Base-by-base conservation (phyloP, 1,140 invertebrate genomes). In the Galendromus occidentalis region DNA sequence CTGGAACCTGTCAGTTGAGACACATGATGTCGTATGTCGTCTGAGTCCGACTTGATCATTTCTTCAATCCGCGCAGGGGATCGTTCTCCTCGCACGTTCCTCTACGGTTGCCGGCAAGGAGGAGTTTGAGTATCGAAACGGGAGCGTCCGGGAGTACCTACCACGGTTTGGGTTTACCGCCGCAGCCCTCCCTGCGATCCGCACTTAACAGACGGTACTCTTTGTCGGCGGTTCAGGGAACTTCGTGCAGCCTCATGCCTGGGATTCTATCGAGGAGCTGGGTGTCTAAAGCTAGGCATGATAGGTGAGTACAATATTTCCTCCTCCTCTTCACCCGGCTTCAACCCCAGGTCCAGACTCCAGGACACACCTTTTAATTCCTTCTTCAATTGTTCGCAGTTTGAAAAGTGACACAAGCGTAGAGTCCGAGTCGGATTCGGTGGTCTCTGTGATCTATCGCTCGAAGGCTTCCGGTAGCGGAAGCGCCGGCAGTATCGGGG, bases 401-500 rank as follows among this genome's bases (percentile, higher is more conserved):
- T 66, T 71, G 0, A 70, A 71, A 42, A 71, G 68, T 22, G 70
- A 71, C 44, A 70, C 70, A 6, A 69, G 69, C 30, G 29, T 67
- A 17, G 59, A 59, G 22, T 59, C 51, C 1, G 51, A 59, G 25
- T 59, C 51, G 51, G 51, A 59, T 33, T 59, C 51, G 14, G 51
- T 59, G 2, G 51, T 59, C 14, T 59, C 51, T 25, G 51, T 59
- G 51, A 59, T 59, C 51, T 25, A 59, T 9, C 51, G 39, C 5
- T 69, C 67, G 55, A 66, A 47, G 42, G 39, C n/a, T 45, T 59
- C 64, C 20, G 67, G 64, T 39, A 44, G 44, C 25, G 59, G 67
- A 82, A 84, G 69, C 74, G 84, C 44, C 77, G 85, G 30, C 77
- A 82, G 30, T 86, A 85, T 0, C 79, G 82, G 65, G 88, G 74